phyloP scores from a whole-genome alignment of 2,797 vertebrate genomes.

The Etheostoma perlongum region DNA sequence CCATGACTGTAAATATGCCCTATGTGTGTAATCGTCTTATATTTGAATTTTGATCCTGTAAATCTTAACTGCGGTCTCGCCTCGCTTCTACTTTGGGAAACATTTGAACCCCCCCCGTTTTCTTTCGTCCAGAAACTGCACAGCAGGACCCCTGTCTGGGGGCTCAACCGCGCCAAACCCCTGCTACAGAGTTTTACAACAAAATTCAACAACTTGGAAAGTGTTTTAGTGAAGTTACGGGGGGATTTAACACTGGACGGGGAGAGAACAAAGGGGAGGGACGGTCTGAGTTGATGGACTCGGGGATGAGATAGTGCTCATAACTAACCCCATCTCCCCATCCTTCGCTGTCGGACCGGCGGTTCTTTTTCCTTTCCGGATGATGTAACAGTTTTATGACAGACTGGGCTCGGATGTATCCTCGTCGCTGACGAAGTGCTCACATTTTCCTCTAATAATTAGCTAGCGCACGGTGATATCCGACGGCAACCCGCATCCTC shows the following conservation, averaged over 20 bases:
- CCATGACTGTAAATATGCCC: conserved; percentile 23
- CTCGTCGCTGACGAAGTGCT: conserved; percentile 13
- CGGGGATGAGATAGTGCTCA: conserved; percentile 72
- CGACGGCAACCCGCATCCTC: conserved; percentile 17
- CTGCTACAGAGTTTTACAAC: conserved; percentile 56
- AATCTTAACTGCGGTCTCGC: conserved; percentile 53
- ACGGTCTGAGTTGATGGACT: conserved; percentile 70
- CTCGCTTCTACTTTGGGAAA: conserved; percentile 57
- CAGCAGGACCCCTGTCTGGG: conserved; percentile 72
- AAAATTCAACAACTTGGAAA: conserved; percentile 57
- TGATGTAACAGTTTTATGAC: conserved; percentile 77
- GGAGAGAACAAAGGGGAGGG: conserved; percentile 73
- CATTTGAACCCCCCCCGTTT: conserved; percentile 54
- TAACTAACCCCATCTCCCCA: conserved; percentile 59
- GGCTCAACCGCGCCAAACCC: conserved; percentile 68
- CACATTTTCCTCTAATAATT: conserved; percentile 26
- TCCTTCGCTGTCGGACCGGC: conserved; percentile 58
- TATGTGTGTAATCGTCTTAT: conserved; percentile 43
- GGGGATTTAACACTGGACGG: conserved; percentile 46
- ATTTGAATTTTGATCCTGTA: conserved; percentile 54
- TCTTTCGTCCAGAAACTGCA: conserved; percentile 65
- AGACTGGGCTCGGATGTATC: conserved; percentile 40
- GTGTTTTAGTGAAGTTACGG: conserved; percentile 44
- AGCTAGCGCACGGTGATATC: conserved; percentile 30
- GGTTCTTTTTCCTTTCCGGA: conserved; percentile 52